phyloP scores from a whole-genome alignment of 2,888 invertebrate genomes.

The Sphecodes monilicornis region DNA sequence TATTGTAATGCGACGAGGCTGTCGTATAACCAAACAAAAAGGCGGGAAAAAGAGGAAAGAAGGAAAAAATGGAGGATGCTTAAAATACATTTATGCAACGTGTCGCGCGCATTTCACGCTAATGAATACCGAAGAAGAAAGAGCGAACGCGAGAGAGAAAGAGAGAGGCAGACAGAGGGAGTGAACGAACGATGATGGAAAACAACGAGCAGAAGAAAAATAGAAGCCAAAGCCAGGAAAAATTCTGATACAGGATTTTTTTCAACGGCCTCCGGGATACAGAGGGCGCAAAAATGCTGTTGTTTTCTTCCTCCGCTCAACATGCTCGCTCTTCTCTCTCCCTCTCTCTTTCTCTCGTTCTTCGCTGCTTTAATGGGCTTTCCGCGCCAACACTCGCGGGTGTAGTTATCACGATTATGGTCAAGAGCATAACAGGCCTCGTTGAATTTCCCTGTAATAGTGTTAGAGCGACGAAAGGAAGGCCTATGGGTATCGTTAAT shows the following conservation, averaged over 20 bases:
- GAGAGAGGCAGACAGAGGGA: no score
- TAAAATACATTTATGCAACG: conserved; percentile 37
- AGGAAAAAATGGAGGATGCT: conserved; percentile 8
- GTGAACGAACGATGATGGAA: not conserved
- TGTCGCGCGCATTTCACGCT: conserved; percentile 25
- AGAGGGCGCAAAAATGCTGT: not conserved
- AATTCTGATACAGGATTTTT: conserved; percentile 7
- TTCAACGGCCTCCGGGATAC: not conserved
- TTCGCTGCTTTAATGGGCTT: conserved; percentile 28
- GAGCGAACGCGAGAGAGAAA: not conserved
- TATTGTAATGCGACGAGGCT: conserved; percentile 21
- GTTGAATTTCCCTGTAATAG: conserved; percentile 59
- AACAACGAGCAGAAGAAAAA: not conserved
- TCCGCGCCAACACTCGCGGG: conserved; percentile 62
- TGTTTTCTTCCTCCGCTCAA: not conserved
- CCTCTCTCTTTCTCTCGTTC: not conserved
- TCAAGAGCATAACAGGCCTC: conserved; percentile 57
- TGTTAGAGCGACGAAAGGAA: conserved; percentile 44
- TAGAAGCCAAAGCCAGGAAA: not conserved
- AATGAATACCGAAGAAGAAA: conserved; percentile 30
- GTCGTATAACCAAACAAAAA: not conserved
- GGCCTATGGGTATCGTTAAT: conserved; percentile 37
- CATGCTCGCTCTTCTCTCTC: not conserved
- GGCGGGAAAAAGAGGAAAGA: not conserved
- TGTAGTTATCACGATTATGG: conserved; percentile 61